These are phyloP conservation scores for Zaprionus lachaisei DNA, from an alignment of 1,140 invertebrate species.

Conservation along the genomic window DNA sequence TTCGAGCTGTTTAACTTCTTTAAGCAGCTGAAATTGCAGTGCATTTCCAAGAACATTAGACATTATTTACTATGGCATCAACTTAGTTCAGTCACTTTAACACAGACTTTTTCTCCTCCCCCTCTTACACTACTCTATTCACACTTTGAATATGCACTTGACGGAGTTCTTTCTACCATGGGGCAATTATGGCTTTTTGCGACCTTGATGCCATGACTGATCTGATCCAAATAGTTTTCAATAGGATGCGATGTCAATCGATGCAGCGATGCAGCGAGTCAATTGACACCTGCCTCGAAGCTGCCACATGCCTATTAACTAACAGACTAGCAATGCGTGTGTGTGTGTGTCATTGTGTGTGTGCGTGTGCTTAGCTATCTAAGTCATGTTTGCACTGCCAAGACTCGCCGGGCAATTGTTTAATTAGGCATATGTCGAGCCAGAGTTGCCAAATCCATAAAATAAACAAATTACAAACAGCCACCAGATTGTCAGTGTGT, in stretches of 20 bases:
- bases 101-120: too few species aligned
- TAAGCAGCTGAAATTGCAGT: too few species aligned
- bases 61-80: too few species aligned
- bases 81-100: too few species aligned
- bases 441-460: slow-evolving; percentile 67
- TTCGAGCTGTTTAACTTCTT: too few species aligned
- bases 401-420: slow-evolving; percentile 52
- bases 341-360: too few species aligned
- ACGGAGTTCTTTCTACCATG: background rate
- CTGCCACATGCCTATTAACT: background rate
- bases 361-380: slow-evolving; percentile 34
- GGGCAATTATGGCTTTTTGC: background rate
- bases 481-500: slow-evolving; percentile 57
- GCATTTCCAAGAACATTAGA: too few species aligned
- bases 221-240: background rate
- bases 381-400: slow-evolving; percentile 40
- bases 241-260: background rate
- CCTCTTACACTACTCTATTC: background rate
- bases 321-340: background rate
- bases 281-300: slow-evolving; percentile 16
- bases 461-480: slow-evolving; percentile 79
- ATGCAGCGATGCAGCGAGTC: slow-evolving; percentile 4
- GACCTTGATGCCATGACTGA: background rate
- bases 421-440: slow-evolving; percentile 70
- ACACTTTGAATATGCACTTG: background rate